phyloP scores from a whole-genome alignment of 1,140 invertebrate genomes.

The Hormaphis cornu region DNA sequence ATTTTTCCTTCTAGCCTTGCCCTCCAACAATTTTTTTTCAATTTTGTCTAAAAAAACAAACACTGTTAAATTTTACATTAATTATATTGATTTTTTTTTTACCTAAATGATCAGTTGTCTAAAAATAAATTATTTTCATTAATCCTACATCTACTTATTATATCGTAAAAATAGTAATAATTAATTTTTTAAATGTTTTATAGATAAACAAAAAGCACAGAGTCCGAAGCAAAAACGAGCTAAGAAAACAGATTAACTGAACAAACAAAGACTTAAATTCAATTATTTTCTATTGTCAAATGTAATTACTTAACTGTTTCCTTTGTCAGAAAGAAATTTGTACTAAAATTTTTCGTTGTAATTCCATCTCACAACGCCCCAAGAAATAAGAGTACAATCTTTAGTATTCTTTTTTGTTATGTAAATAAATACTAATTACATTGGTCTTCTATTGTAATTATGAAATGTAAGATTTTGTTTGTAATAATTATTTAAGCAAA shows the following conservation, averaged over 20 bases:
- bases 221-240: constrained; percentile 19
- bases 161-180: no score
- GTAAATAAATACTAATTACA: constrained; percentile 3
- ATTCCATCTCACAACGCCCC: not conserved
- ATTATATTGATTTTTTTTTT: no score
- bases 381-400: not conserved
- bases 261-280: constrained; percentile 3
- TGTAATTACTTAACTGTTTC: not conserved
- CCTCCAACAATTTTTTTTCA: no score
- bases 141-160: no score
- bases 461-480: constrained; percentile 25
- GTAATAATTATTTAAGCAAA: not conserved
- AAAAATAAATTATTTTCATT: no score
- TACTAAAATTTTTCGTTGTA: not conserved
- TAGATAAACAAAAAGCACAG: constrained; percentile 26
- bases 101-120: no score
- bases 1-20: no score
- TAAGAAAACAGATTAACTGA: constrained; percentile 20
- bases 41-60: no score
- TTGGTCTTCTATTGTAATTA: constrained; percentile 21
- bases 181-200: not conserved
- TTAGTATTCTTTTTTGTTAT: constrained; percentile 17
- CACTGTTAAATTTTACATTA: no score
- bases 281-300: not conserved
- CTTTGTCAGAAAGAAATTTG: not conserved